Conservation (phyloP, 2,797 vertebrate genomes). For the Lerista edwardsae region DNA sequence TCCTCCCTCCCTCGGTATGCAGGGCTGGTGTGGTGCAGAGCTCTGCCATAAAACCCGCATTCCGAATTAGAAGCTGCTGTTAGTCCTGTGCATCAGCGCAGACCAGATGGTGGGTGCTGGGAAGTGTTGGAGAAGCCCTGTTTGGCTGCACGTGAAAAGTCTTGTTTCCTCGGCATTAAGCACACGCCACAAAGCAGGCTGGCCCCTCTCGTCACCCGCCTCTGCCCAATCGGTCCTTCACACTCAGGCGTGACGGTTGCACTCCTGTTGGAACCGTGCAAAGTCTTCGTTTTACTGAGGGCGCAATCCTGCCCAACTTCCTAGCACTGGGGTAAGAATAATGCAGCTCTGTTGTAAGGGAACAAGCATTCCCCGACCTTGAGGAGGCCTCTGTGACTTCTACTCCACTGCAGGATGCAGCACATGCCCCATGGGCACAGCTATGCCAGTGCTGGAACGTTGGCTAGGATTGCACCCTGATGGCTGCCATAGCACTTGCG, state of each 20-base stretch:
- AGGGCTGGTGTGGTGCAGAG: conserved; percentile 52
- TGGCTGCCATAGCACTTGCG: too few relatives aligned
- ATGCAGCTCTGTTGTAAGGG: too few relatives aligned
- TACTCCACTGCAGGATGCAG: too few relatives aligned
- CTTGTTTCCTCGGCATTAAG: conserved; percentile 59
- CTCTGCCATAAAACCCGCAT: conserved; percentile 66
- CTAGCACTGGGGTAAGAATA: too few relatives aligned
- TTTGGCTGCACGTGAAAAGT: conserved; percentile 54
- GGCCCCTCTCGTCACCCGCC: conserved; percentile 35
- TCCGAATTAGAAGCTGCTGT: conserved; percentile 64
- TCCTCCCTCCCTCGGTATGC: conserved; percentile 53
- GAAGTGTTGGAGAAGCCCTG: conserved; percentile 66
- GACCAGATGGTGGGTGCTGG: conserved; percentile 69
- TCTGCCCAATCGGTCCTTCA: conserved; percentile 45
- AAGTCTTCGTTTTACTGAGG: too few relatives aligned
- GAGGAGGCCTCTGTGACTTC: too few relatives aligned
- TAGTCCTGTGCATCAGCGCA: conserved; percentile 58
- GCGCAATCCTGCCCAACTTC: too few relatives aligned
- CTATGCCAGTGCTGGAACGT: too few relatives aligned
- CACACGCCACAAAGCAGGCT: conserved; percentile 52
- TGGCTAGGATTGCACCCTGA: too few relatives aligned
- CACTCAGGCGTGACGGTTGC: not conserved
- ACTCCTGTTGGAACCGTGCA: too few relatives aligned
- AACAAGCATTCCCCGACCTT: too few relatives aligned
- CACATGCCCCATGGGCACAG: too few relatives aligned